Percentiles rank a stretch among this genome's conserved stretches.
These are phyloP conservation scores for Ictalurus furcatus DNA, from an alignment of 2,113 vertebrate species.

Conservation along the genomic window DNA sequence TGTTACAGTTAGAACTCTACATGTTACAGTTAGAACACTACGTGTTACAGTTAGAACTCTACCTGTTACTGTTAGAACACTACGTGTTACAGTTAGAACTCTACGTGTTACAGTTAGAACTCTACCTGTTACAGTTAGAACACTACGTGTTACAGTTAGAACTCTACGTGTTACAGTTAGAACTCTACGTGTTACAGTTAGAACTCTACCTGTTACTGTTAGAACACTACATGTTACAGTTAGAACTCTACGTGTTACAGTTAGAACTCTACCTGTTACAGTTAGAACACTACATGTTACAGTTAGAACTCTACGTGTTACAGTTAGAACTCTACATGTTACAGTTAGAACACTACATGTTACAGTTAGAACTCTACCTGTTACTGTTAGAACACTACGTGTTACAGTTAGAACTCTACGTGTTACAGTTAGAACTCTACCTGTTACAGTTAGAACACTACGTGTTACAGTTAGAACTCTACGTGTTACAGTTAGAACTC, in stretches of 20 bases:
- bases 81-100: background rate
- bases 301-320: no score
- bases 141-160: no score
- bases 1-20: no score
- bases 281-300: background rate
- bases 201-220: background rate
- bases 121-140: no score
- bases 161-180: no score
- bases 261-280: background rate
- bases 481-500: no score
- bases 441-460: no score
- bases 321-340: no score
- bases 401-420: background rate
- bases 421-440: background rate
- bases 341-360: background rate
- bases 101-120: background rate
- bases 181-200: no score
- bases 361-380: background rate
- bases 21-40: no score
- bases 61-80: background rate
- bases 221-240: background rate
- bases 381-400: background rate
- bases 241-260: background rate
- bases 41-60: background rate
- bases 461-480: no score